Base-by-base conservation (phyloP, 2,888 invertebrate species). In the Cyrtodaria siliqua region DNA sequence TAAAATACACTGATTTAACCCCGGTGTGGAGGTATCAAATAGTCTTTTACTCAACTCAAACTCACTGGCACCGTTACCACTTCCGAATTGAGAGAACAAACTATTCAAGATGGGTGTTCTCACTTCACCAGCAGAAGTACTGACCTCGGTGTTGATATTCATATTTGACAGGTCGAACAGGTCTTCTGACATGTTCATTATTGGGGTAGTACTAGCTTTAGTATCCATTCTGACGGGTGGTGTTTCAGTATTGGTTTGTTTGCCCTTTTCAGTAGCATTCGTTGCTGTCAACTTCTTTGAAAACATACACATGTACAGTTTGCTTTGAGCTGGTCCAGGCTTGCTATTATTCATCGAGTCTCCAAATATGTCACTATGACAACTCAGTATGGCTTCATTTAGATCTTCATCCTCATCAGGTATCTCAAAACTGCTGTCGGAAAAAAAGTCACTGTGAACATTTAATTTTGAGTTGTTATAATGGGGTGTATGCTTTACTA, bases 1-100 rank as follows among this genome's bases (percentile, higher is more conserved):
- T 16, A 70, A 56, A 12, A 70, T 33, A 42, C 70, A 63, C 2
- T 70, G 44, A 70, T 70, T 62, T 29, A 47, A 23, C n/a, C 50
- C 67, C 18, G 73, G 62, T n/a, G 62, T 62, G 14, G 57, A 67
- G n/a, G 59, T 50, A 24, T 40, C 59, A 9, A 59, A 18, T 9
- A 57, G 59, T 20, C 44, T 16, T 44, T 16, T 16, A 6, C 9
- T 18, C 16, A 9, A 16, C 3, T 18, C 16, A 18, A 16, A 44
- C 44, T 44, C 20, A 18, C 44, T 9, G 3, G 16, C 20, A 20
- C 20, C 20, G n/a, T 20, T 16, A 18, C 44, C n/a, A 9, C 9
- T 44, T 4, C 16, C n/a, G 16, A 33, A 33, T 12, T 33, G 33
- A 33, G 4, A 33, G 12, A 33, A 33, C 6, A 12, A 8, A 12